These are phyloP conservation scores for Pollenia griseotomentosa DNA, from an alignment of 2,888 invertebrate species.

Conservation along the genomic window DNA sequence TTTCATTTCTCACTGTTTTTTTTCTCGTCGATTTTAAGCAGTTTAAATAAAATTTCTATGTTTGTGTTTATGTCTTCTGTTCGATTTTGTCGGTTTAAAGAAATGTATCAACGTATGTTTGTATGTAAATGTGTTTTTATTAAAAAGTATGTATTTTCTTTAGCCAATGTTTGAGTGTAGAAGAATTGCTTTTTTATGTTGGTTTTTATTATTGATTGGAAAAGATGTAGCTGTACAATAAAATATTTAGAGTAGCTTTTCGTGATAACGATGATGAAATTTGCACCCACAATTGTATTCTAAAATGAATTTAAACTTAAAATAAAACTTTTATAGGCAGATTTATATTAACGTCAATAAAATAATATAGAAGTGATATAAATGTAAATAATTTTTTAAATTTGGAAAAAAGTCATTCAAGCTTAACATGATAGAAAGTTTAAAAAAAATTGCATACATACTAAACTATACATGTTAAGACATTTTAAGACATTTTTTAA, in stretches of 20 bases:
- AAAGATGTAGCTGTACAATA: neutral
- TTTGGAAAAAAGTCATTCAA: neutral
- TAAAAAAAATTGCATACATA: neutral
- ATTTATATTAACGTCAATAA: neutral
- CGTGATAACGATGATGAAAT: conserved; percentile 10
- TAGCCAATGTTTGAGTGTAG: neutral
- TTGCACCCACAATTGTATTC: neutral
- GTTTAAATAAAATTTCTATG: conserved; percentile 2
- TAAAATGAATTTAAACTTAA: neutral
- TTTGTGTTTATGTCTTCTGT: neutral
- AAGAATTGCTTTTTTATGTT: conserved; percentile 13
- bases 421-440: neutral
- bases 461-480: neutral
- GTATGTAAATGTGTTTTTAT: neutral
- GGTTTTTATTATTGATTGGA: conserved; percentile 6
- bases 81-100: neutral
- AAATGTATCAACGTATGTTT: neutral
- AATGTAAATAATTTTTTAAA: conserved; percentile 1
- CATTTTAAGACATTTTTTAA: too few species aligned
- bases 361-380: neutral
- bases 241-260: neutral
- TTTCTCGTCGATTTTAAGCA: neutral
- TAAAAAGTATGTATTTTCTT: neutral
- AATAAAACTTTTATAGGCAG: neutral
- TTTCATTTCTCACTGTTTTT: neutral